Evolutionary conservation across 2,113 vertebrate genomes (phyloP).

Genomic region (Sisor rabdophorus): DNA sequence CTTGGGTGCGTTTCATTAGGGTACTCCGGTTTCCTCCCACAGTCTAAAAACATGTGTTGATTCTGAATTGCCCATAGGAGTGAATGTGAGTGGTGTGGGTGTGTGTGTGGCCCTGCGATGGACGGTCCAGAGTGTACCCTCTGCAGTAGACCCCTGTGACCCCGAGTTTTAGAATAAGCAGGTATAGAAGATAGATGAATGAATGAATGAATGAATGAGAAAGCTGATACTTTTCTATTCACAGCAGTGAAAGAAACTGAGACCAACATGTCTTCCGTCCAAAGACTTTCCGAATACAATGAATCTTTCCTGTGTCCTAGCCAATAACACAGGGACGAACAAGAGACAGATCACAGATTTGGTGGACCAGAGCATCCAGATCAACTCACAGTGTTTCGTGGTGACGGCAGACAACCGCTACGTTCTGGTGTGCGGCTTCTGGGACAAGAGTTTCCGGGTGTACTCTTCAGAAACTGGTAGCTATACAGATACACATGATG

Average conservation of each 20-base stretch:
- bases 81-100: too few species aligned
- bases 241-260: not conserved
- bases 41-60: too few species aligned
- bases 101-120: too few species aligned
- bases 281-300: too few species aligned
- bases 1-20: too few species aligned
- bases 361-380: constrained; percentile 98
- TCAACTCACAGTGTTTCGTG: constrained; percentile 96
- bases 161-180: too few species aligned
- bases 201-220: not conserved
- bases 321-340: constrained; percentile 89
- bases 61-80: too few species aligned
- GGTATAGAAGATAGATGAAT: too few species aligned
- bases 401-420: constrained; percentile 99
- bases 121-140: too few species aligned
- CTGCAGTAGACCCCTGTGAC: too few species aligned
- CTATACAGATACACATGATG: not conserved
- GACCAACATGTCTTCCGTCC: not conserved
- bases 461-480: constrained; percentile 98
- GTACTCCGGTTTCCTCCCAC: too few species aligned
- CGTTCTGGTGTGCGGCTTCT: constrained; percentile 97
- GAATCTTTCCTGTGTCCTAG: constrained; percentile 62
- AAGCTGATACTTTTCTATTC: not conserved
- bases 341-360: constrained; percentile 98
- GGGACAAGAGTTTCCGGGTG: constrained; percentile 98